A percentile compares a stretch with the other conserved stretches of the same genome.
These are phyloP conservation scores for Venustaconcha ellipsiformis DNA, from an alignment of 1,140 invertebrate genomes.

Conservation along the genomic window DNA sequence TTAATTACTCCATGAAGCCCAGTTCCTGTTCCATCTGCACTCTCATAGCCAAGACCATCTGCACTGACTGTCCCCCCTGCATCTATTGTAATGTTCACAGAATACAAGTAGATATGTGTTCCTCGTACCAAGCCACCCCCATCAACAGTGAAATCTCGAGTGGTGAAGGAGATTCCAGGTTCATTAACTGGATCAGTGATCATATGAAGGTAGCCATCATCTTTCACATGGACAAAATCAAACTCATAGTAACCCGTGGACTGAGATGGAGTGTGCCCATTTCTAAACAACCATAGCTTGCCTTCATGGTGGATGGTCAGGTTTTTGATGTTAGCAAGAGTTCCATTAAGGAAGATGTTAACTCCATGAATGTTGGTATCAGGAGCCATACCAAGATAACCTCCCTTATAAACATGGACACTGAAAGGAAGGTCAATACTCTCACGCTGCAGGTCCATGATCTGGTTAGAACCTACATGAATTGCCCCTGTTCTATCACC, in stretches of 20 bases:
- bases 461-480: slow-evolving; percentile 48
- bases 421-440: slow-evolving; percentile 55
- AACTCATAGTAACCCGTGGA: slow-evolving; percentile 43
- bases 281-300: slow-evolving; percentile 45
- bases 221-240: slow-evolving; percentile 53
- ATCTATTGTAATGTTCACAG: slow-evolving; percentile 54
- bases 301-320: slow-evolving; percentile 54
- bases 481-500: slow-evolving; percentile 55
- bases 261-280: slow-evolving; percentile 39
- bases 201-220: slow-evolving; percentile 52
- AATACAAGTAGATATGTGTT: slow-evolving; percentile 46
- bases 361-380: slow-evolving; percentile 50
- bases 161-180: slow-evolving; percentile 43
- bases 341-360: slow-evolving; percentile 56
- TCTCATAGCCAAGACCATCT: slow-evolving; percentile 51
- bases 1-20: slow-evolving; percentile 54
- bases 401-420: slow-evolving; percentile 52
- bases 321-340: slow-evolving; percentile 49
- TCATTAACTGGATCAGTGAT: slow-evolving; percentile 49
- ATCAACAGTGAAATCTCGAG: slow-evolving; percentile 45
- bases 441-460: slow-evolving; percentile 46
- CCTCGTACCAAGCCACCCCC: slow-evolving; percentile 51
- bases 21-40: slow-evolving; percentile 28
- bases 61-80: slow-evolving; percentile 45
- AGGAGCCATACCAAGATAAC: slow-evolving; percentile 51